phyloP scores from a whole-genome alignment of 2,888 invertebrate genomes.

The Chydorus sphaericus region DNA sequence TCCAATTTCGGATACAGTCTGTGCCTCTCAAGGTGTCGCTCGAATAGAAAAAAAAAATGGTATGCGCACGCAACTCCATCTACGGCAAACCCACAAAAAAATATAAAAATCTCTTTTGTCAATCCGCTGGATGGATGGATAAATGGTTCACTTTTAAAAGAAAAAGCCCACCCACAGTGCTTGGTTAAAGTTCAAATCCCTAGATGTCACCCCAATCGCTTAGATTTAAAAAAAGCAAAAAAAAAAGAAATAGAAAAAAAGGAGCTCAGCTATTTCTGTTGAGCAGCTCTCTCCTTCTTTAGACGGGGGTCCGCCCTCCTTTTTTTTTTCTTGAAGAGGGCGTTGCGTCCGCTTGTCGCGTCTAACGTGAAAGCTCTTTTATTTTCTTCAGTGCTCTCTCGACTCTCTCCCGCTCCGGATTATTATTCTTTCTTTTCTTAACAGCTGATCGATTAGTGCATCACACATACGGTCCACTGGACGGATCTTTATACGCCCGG shows the following conservation, averaged over 20 bases:
- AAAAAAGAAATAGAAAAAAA: neutral
- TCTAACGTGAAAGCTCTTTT: neutral
- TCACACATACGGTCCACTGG: constrained; percentile 72
- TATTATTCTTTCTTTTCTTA: neutral
- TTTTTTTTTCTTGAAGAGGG: no score
- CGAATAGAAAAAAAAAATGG: neutral
- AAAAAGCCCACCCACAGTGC: no score
- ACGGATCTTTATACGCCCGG: constrained; percentile 76
- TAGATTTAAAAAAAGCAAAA: no score
- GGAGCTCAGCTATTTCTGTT: neutral
- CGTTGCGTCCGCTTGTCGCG: neutral
- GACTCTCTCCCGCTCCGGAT: neutral
- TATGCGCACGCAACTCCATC: no score
- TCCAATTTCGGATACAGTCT: neutral
- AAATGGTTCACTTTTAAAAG: no score
- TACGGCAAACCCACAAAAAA: neutral
- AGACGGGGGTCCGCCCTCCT: no score
- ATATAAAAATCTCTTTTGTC: neutral
- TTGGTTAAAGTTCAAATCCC: no score
- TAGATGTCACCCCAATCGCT: no score
- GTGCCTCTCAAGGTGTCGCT: neutral
- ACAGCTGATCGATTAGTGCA: constrained; percentile 9
- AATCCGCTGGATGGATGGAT: no score
- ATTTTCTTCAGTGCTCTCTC: neutral
- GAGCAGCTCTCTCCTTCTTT: no score